A percentile compares a stretch with the other conserved stretches of the same genome.
Evolutionary conservation across 2,797 vertebrate species (phyloP).

Genomic region (Falco novaeseelandiae): DNA sequence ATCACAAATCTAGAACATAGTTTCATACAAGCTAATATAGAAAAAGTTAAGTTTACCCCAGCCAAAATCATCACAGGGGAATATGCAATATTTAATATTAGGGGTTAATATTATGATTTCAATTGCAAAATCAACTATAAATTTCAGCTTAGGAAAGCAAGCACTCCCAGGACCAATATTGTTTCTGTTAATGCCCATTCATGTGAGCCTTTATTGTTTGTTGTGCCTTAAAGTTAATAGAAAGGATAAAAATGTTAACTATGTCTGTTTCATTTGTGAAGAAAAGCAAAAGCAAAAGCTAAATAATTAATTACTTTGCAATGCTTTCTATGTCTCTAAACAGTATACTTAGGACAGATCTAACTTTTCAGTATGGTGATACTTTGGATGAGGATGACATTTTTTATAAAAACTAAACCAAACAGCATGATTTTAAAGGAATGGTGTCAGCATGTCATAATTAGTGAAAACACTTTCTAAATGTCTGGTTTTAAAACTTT

Average conservation of each 20-base stretch:
- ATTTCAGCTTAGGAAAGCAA: neutral
- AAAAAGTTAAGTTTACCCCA: neutral
- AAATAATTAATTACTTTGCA: neutral
- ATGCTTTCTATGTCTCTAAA: neutral
- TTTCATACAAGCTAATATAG: neutral
- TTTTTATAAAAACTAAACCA: neutral
- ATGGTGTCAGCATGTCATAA: neutral
- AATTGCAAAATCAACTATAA: neutral
- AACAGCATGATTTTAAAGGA: neutral
- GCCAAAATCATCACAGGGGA: neutral
- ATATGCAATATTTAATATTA: neutral
- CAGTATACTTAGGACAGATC: neutral
- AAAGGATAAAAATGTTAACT: neutral
- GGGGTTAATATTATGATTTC: neutral
- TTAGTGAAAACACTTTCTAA: neutral
- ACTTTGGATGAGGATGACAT: neutral
- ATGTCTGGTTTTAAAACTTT: neutral
- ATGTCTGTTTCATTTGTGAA: neutral
- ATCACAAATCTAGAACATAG: neutral
- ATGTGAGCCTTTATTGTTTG: neutral
- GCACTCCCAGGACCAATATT: neutral
- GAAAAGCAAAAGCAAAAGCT: neutral
- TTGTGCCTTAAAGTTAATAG: neutral
- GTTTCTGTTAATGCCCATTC: neutral
- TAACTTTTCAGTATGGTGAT: neutral